Conservation (phyloP, 2,113 vertebrate genomes). For the Oplegnathus fasciatus region DNA sequence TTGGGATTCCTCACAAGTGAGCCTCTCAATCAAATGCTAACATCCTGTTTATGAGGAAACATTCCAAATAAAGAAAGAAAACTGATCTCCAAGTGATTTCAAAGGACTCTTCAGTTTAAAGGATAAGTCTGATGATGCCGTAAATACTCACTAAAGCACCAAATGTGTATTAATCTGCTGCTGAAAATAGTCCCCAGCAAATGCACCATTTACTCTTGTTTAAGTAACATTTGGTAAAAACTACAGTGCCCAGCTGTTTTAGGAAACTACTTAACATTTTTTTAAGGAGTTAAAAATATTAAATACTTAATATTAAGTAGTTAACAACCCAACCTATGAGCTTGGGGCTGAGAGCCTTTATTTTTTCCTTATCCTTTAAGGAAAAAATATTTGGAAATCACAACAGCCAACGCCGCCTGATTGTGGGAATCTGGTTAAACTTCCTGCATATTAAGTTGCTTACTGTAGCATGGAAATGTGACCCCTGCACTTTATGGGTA, state of each 20-base stretch:
- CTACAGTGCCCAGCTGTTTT: background rate
- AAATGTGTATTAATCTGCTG: background rate
- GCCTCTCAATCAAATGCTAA: background rate
- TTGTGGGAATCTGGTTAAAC: too few species aligned
- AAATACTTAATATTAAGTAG: too few species aligned
- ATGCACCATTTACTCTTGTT: background rate
- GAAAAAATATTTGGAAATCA: background rate
- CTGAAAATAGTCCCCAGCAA: background rate
- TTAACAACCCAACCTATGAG: background rate
- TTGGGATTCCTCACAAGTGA: too few species aligned
- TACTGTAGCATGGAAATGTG: background rate
- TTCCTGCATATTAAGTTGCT: background rate
- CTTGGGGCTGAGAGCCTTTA: background rate
- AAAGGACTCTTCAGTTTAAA: background rate
- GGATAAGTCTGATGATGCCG: too few species aligned
- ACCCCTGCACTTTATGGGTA: too few species aligned
- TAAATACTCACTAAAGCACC: background rate
- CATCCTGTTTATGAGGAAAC: background rate
- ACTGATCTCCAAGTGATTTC: background rate
- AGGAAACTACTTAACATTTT: background rate
- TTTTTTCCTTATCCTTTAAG: background rate
- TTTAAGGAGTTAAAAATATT: too few species aligned
- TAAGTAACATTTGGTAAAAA: background rate
- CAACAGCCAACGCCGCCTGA: too few species aligned
- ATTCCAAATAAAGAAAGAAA: background rate